Percentiles rank a stretch among this genome's conserved stretches.
phyloP scores from a whole-genome alignment of 2,113 vertebrate genomes.

The Orycteropus afer region DNA sequence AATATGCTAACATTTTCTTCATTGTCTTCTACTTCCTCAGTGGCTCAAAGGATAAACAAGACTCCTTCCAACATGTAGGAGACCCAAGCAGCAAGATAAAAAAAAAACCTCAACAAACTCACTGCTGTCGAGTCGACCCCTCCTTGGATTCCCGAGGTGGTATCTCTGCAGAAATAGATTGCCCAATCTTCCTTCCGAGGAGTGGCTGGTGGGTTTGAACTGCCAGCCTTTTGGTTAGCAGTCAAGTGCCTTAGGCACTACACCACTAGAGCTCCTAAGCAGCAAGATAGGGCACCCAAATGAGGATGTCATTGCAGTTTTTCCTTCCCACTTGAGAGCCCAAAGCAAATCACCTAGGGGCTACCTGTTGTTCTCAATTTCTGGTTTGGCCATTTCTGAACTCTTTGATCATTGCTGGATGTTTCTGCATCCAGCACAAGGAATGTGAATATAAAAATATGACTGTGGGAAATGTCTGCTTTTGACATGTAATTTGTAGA shows the following conservation, averaged over 20 bases:
- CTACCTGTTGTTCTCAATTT: not conserved
- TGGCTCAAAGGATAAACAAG: not conserved
- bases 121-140: too few species aligned
- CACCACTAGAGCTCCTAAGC: too few species aligned
- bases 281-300: not conserved
- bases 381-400: not conserved
- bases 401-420: not conserved
- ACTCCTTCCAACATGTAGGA: not conserved
- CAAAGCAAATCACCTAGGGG: not conserved
- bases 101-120: too few species aligned
- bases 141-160: too few species aligned
- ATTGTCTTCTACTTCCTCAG: not conserved
- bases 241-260: too few species aligned
- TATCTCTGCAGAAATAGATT: too few species aligned
- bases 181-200: too few species aligned
- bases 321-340: not conserved
- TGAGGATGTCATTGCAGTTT: not conserved
- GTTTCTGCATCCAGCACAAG: not conserved
- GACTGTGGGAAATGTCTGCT: not conserved
- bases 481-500: slow-evolving; percentile 31
- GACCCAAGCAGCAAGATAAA: not conserved
- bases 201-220: too few species aligned
- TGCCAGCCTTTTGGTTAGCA: too few species aligned
- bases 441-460: not conserved
- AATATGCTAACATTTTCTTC: not conserved